phyloP scores from a whole-genome alignment of 2,113 vertebrate species.

The Prinia subflava region DNA sequence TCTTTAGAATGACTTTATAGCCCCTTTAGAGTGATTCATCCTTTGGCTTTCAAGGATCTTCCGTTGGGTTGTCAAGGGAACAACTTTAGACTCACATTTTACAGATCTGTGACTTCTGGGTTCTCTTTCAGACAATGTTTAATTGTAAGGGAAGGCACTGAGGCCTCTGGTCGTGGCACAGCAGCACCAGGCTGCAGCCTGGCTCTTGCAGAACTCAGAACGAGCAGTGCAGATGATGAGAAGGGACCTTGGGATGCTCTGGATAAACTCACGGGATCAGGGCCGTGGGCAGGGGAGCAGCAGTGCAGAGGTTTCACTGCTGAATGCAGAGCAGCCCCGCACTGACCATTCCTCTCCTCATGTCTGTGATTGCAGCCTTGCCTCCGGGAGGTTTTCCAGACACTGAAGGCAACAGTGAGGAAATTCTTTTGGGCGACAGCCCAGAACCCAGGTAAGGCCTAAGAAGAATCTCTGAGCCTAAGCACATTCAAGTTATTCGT shows the following conservation, averaged over 20 bases:
- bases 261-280: background rate
- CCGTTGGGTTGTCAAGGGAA: background rate
- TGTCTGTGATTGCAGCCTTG: background rate
- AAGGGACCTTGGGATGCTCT: background rate
- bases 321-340: background rate
- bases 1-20: background rate
- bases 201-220: background rate
- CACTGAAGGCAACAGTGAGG: fast-evolving
- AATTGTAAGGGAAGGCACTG: background rate
- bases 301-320: background rate
- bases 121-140: background rate
- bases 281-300: background rate
- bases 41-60: background rate
- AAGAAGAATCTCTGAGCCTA: background rate
- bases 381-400: fast-evolving
- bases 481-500: fast-evolving
- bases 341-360: background rate
- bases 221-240: background rate
- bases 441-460: background rate
- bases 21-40: background rate
- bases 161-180: background rate
- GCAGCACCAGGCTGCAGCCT: background rate
- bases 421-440: background rate
- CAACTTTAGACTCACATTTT: background rate
- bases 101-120: background rate